phyloP scores from a whole-genome alignment of 2,113 vertebrate species.

The Passer domesticus region DNA sequence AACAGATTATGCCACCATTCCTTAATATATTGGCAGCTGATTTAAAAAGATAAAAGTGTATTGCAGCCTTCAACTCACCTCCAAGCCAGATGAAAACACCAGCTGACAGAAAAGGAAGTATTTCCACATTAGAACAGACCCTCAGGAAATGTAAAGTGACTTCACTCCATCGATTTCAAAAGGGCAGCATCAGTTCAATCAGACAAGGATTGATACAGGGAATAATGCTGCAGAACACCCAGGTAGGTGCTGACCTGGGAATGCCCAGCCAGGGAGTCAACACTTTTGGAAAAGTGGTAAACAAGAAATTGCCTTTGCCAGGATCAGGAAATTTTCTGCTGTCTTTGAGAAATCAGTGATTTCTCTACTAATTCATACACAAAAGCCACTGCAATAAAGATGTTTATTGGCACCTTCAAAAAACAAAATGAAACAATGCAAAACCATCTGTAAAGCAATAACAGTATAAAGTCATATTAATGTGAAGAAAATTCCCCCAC shows the following conservation, averaged over 20 bases:
- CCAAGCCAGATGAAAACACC: neutral
- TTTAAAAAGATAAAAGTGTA: neutral
- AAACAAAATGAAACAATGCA: neutral
- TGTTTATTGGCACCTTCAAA: neutral
- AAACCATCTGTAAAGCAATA: neutral
- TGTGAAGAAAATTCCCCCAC: slow-evolving; percentile 20
- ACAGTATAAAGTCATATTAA: neutral
- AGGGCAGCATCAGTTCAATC: neutral
- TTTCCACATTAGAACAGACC: neutral
- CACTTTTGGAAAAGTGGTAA: neutral
- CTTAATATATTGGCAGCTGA: neutral
- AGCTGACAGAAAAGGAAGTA: neutral
- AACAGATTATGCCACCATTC: neutral
- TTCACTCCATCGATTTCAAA: neutral
- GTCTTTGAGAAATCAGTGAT: neutral
- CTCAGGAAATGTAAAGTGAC: neutral
- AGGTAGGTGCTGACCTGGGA: neutral
- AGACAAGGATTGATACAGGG: neutral
- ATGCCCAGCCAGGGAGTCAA: neutral
- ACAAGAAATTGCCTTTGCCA: neutral
- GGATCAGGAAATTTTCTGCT: neutral
- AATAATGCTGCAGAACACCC: neutral
- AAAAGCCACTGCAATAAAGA: neutral
- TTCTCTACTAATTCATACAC: neutral
- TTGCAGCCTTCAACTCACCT: neutral